Evolutionary conservation across 2,888 invertebrate species (phyloP).

Genomic region (Heteromyza rotundicornis): DNA sequence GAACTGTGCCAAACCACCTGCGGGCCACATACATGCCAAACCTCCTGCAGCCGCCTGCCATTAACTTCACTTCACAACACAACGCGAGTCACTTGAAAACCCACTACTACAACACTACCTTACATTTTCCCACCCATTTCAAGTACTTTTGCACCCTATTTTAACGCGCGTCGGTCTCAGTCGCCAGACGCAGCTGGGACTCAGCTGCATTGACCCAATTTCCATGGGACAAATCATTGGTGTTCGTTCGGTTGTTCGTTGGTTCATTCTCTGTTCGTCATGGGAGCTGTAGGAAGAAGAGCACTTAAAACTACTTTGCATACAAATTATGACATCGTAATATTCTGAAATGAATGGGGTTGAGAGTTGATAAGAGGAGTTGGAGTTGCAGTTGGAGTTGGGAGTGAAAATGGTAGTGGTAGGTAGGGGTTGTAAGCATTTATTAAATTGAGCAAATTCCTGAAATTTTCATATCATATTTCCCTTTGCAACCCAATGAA

Average conservation of each 20-base stretch:
- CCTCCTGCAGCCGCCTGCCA: background rate
- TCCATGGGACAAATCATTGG: background rate
- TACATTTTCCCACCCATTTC: too few relatives aligned
- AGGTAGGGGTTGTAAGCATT: too few relatives aligned
- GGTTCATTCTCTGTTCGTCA: too few relatives aligned
- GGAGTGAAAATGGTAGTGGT: too few relatives aligned
- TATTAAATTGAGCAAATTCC: background rate
- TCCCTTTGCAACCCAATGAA: slow-evolving; percentile 8
- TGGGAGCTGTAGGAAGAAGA: too few relatives aligned
- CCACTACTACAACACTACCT: slow-evolving; percentile 3
- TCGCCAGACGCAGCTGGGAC: background rate
- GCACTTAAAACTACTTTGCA: slow-evolving; percentile 9
- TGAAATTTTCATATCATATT: background rate
- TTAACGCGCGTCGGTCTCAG: background rate
- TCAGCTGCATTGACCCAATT: slow-evolving; percentile 26
- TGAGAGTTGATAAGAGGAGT: too few relatives aligned
- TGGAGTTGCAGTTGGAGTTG: too few relatives aligned
- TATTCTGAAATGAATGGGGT: background rate
- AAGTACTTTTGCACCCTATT: slow-evolving; percentile 19
- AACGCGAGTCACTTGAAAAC: slow-evolving; percentile 6
- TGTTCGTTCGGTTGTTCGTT: background rate
- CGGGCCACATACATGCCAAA: background rate
- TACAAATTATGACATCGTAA: slow-evolving; percentile 9
- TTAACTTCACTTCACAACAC: background rate
- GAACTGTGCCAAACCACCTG: slow-evolving; percentile 9